Evolutionary conservation across 2,113 vertebrate genomes (phyloP).

Genomic region (Benitochromis conjunctus): DNA sequence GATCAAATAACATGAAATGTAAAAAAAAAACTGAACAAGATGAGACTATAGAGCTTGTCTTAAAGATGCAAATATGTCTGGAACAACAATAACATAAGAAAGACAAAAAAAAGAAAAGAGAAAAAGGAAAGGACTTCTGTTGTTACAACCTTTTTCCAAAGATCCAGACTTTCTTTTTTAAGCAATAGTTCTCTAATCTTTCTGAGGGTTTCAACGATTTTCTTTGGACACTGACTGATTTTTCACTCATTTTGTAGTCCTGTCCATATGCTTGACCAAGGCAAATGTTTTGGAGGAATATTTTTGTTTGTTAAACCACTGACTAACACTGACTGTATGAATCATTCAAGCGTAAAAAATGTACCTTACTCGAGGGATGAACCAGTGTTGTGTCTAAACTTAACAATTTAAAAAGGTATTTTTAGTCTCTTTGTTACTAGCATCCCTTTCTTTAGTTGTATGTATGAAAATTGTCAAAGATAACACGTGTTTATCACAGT

Average conservation of each 20-base stretch:
- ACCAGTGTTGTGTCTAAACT: not conserved
- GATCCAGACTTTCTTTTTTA: not conserved
- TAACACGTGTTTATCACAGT: accelerated
- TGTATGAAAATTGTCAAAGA: not conserved
- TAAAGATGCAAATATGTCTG: too few relatives aligned
- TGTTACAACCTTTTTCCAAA: too few relatives aligned
- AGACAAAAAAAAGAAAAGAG: too few relatives aligned
- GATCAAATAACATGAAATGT: too few relatives aligned
- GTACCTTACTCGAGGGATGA: not conserved
- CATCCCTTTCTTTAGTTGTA: not conserved
- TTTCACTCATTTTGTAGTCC: not conserved
- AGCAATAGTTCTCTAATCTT: not conserved
- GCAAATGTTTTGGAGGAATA: not conserved
- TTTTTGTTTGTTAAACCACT: not conserved
- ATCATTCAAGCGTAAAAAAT: not conserved
- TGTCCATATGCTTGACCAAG: not conserved
- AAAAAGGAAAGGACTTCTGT: too few relatives aligned
- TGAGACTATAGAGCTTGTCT: too few relatives aligned
- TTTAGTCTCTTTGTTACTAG: not conserved
- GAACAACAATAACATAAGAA: too few relatives aligned
- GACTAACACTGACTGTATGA: not conserved
- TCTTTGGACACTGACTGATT: not conserved
- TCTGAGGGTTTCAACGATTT: not conserved
- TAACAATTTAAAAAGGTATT: not conserved
- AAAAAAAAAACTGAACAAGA: too few relatives aligned